Evolutionary conservation across 2,888 invertebrate species (phyloP).

Genomic region (Drosophila anceps): DNA sequence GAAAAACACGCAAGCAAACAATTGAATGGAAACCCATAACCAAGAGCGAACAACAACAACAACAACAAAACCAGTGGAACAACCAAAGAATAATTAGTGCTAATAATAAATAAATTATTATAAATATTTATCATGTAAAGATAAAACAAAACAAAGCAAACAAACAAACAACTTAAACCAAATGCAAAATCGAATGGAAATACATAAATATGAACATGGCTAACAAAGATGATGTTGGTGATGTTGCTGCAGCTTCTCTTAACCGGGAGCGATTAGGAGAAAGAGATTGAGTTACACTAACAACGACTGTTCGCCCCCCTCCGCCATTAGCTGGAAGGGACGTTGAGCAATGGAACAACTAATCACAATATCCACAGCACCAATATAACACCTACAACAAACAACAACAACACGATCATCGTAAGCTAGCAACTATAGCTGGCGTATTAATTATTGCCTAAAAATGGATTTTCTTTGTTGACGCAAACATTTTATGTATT

Average conservation of each 20-base stretch:
- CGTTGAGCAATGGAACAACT: slow-evolving; percentile 86
- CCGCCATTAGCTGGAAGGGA: slow-evolving; percentile 89
- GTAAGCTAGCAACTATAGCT: slow-evolving; percentile 6
- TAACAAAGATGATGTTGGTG: slow-evolving; percentile 65
- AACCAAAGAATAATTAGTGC: slow-evolving; percentile 85
- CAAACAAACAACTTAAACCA: slow-evolving; percentile 42
- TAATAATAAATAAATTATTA: slow-evolving; percentile 75
- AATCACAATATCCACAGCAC: slow-evolving; percentile 42
- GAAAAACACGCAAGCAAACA: slow-evolving; percentile 6
- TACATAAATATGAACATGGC: slow-evolving; percentile 53
- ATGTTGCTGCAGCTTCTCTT: slow-evolving; percentile 51
- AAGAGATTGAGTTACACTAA: slow-evolving; percentile 58
- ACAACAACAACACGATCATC: slow-evolving; percentile 31
- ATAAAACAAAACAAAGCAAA: slow-evolving; percentile 37
- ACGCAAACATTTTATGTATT: slow-evolving; percentile 59
- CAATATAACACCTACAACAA: slow-evolving; percentile 38
- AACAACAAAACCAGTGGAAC: slow-evolving; percentile 85
- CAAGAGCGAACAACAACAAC: slow-evolving; percentile 48
- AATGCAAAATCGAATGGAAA: slow-evolving; percentile 59
- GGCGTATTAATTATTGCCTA: slow-evolving; percentile 87
- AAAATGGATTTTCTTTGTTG: slow-evolving; percentile 35
- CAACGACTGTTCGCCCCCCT: slow-evolving; percentile 85
- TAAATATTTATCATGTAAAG: slow-evolving; percentile 73
- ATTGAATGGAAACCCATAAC: slow-evolving; percentile 52
- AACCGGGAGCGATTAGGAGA: slow-evolving; percentile 48